Base-by-base conservation (phyloP, 2,888 invertebrate genomes). In the Drosophila recens region DNA sequence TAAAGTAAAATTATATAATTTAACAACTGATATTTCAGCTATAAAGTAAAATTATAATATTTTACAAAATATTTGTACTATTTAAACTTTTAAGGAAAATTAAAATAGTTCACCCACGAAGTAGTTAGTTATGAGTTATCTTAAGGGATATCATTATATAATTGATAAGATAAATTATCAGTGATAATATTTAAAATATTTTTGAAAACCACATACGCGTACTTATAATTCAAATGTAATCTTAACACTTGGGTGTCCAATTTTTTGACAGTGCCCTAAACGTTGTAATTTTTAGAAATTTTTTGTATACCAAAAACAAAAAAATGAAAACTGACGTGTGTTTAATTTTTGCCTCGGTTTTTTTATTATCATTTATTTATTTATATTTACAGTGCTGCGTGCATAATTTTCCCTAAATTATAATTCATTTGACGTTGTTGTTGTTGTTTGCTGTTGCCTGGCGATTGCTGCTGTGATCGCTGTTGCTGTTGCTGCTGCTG, bases 351-450 rank as follows among this genome's bases (percentile, higher is more conserved):
- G 84, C 52, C 75, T 76, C 57, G 64, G 75, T 74, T 72, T 72
- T 68, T 69, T 72, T 62, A 73, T 64, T 68, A 74, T 57, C 61
- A 72, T 85, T 80, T 79, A 75, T 79, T 72, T 80, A 80, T 78
- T 75, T 84, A 79, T 79, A 76, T 76, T 76, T 78, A 78, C 78
- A 78, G 75, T 67, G 78, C 75, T 59, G 80, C 74, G 82, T 86
- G 84, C 77, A 86, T 87, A 86, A 88, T 87, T 87, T 87, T 87
- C 83, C 88, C 83, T 83, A 85, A 83, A 87, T 83, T 86, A 83
- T 82, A 86, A 86, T 83, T 82, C 77, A 76, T 73, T 80, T 79
- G 65, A 66, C 13, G 58, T 5, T 33, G 64, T 38, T 42, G 56
- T 38, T 11, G 59, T 30, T 72, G 68, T 54, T 48, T 48, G 49